A percentile compares a stretch with the other conserved stretches of the same genome.
phyloP scores from a whole-genome alignment of 2,888 invertebrate species.

The Lamellibrachia satsuma region DNA sequence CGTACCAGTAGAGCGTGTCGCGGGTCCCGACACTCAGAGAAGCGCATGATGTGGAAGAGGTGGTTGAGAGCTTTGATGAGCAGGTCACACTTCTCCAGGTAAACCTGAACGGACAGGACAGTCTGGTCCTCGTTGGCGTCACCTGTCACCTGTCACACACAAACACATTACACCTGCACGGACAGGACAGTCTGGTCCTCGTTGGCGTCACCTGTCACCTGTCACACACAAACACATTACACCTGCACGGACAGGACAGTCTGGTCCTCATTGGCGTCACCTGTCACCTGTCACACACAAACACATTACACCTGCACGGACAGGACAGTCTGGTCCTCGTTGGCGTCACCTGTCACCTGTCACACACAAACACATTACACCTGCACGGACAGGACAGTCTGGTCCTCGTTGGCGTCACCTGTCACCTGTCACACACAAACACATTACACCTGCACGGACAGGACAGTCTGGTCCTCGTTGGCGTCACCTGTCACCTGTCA shows the following conservation, averaged over 20 bases:
- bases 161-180: slow-evolving; percentile 73
- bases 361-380: not conserved
- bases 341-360: not conserved
- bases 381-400: not conserved
- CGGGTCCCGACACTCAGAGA: slow-evolving; percentile 69
- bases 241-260: no score
- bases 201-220: slow-evolving; percentile 91
- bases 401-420: not conserved
- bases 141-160: slow-evolving; percentile 78
- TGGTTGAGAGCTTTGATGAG: slow-evolving; percentile 88
- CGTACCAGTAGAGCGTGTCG: slow-evolving; percentile 53
- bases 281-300: no score
- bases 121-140: slow-evolving; percentile 92
- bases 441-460: not conserved
- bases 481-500: slow-evolving; percentile 73
- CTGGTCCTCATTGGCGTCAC: not conserved
- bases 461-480: not conserved
- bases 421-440: not conserved
- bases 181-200: slow-evolving; percentile 90
- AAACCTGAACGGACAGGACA: slow-evolving; percentile 80
- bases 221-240: slow-evolving; percentile 28
- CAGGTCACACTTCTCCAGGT: slow-evolving; percentile 85
- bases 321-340: no score
- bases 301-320: not conserved
- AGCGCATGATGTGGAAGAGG: slow-evolving; percentile 71